phyloP scores from a whole-genome alignment of 1,140 invertebrate species.

The Megathymus violae region DNA sequence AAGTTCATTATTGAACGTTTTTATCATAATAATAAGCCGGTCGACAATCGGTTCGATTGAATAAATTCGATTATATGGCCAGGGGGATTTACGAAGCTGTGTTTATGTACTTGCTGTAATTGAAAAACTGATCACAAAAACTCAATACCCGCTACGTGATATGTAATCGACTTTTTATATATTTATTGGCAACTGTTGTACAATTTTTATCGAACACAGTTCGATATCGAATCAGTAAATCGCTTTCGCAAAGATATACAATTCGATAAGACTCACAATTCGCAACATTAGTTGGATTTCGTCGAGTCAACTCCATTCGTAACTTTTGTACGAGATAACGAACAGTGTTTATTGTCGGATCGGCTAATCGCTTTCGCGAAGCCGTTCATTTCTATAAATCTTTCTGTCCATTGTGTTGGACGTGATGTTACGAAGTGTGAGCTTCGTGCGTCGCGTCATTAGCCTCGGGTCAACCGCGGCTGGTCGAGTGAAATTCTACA shows the following conservation, averaged over 20 bases:
- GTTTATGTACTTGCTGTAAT: not conserved
- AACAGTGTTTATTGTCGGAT: not conserved
- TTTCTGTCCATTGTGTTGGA: conserved; percentile 42
- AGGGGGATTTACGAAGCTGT: not conserved
- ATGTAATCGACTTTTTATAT: not conserved
- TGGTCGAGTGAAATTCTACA: conserved; percentile 60
- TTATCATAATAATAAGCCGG: conserved; percentile 15
- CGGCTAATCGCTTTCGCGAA: conserved; percentile 16
- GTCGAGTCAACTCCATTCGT: not conserved
- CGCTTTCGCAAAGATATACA: not conserved
- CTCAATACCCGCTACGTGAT: not conserved
- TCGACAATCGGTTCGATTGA: not conserved
- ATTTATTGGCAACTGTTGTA: not conserved
- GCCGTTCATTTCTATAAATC: conserved; percentile 14
- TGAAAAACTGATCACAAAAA: not conserved
- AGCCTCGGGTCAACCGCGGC: conserved; percentile 47
- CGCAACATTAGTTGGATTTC: not conserved
- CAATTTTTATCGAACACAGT: not conserved
- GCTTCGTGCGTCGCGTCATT: conserved; percentile 21
- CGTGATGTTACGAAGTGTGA: conserved; percentile 33
- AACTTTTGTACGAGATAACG: not conserved
- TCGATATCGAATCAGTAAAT: not conserved
- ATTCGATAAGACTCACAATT: not conserved
- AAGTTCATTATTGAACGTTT: conserved; percentile 44
- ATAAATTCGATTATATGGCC: not conserved